Conservation (phyloP, 2,888 invertebrate genomes). For the Xestobium rufovillosum region DNA sequence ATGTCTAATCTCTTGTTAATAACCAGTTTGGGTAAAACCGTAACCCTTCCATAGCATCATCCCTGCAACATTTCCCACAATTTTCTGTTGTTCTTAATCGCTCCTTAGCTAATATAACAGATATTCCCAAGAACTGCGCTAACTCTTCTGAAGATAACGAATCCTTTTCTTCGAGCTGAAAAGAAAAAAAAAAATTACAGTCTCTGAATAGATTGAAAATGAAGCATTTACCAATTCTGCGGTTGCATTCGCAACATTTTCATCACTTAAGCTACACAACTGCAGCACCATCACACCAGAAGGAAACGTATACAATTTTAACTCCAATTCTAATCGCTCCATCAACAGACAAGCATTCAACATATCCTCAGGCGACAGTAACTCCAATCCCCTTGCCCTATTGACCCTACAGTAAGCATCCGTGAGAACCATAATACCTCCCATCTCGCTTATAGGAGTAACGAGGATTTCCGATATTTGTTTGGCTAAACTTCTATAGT, state of each 20-base stretch:
- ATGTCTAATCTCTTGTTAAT: slow-evolving; percentile 49
- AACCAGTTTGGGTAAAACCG: slow-evolving; percentile 91
- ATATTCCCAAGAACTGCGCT: slow-evolving; percentile 74
- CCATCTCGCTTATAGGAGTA: slow-evolving; percentile 76
- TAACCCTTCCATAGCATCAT: slow-evolving; percentile 92
- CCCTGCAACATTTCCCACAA: slow-evolving; percentile 80
- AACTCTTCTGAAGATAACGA: slow-evolving; percentile 81
- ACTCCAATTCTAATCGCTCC: slow-evolving; percentile 57
- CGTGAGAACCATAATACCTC: slow-evolving; percentile 93
- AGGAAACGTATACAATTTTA: slow-evolving; percentile 76
- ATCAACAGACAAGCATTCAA: slow-evolving; percentile 77
- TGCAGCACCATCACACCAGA: slow-evolving; percentile 96
- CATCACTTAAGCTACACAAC: slow-evolving; percentile 65
- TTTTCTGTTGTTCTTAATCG: slow-evolving; percentile 81
- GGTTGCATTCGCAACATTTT: slow-evolving; percentile 60
- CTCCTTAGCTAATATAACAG: slow-evolving; percentile 85
- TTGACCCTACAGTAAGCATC: slow-evolving; percentile 97
- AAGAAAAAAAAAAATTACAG: slow-evolving; percentile 24
- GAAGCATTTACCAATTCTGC: slow-evolving; percentile 49
- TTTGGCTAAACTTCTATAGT: slow-evolving; percentile 75
- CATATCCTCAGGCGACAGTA: slow-evolving; percentile 95
- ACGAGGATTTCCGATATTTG: slow-evolving; percentile 78
- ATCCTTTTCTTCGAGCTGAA: slow-evolving; percentile 58
- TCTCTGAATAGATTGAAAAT: slow-evolving; percentile 8
- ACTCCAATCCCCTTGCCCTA: slow-evolving; percentile 89